Evolutionary conservation across 2,113 vertebrate genomes (phyloP), one percentile per base, ranked within the genome.

Genomic region (Lampris megalopsis): DNA sequence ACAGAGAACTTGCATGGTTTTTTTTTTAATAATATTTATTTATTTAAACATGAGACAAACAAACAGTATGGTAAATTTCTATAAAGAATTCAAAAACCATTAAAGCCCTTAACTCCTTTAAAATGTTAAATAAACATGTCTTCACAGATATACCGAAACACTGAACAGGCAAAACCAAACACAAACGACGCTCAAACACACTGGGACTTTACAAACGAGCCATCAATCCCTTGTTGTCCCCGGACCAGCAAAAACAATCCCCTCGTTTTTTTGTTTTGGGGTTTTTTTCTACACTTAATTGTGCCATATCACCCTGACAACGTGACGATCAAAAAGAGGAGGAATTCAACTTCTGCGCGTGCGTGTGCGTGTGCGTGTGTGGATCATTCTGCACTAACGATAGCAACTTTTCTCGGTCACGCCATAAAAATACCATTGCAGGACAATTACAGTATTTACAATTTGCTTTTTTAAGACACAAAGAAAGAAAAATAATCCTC

Each of bases 21-120:
- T 24, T 24, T 24, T 24, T 24, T 24, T 24, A 24, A 24, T 24
- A 24, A 24, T 24, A 24, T 24, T 24, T 24, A 24, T 49, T 93
- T 94, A 89, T 87, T 93, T 94, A 85, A 74, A 84, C 65, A 79
- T 79, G 79, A 85, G 74, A 85, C 90, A 54, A 77, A 85, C 90
- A 54, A 77, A 77, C 68, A 62, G 58, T 62, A 65, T 77, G 37
- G 50, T 11, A 56, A 24, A 73, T 91, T 80, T 86, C 74, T 58
- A 86, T 79, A 83, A 63, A 75, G 69, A 40, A 83, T 79, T 78
- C 45, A 70, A 86, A 65, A 92, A 85, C 88, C 77, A 24, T 84
- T 89, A 73, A 82, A 92, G 93, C 80, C 84, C 85, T 94, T 91
- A 74, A 48, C 68, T 74, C 68, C 47, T 40, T 63, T 43, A 5